Evolutionary conservation across 2,888 invertebrate genomes (phyloP).

Genomic region (Reticulitermes lucifugus): DNA sequence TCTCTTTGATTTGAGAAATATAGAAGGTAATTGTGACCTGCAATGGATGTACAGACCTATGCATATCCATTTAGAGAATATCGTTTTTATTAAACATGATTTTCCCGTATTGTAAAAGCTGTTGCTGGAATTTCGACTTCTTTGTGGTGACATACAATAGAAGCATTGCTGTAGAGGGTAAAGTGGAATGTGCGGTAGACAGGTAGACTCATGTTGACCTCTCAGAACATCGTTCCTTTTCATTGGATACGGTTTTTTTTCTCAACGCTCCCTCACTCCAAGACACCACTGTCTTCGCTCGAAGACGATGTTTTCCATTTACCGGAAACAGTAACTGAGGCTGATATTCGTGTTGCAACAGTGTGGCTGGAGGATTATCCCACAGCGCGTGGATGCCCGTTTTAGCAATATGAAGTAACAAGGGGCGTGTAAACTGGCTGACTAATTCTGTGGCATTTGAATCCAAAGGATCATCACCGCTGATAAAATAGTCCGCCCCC

Average conservation of each 20-base stretch:
- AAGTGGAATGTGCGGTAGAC: neutral
- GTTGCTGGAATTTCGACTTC: neutral
- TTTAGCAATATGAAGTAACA: neutral
- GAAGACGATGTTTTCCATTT: neutral
- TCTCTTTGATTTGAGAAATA: neutral
- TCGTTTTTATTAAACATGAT: neutral
- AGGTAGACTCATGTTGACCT: neutral
- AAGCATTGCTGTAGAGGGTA: neutral
- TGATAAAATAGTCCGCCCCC: no score
- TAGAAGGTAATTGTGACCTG: neutral
- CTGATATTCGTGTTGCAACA: neutral
- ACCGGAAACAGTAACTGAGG: neutral
- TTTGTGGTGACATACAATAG: neutral
- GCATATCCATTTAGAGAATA: constrained; percentile 4
- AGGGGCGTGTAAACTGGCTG: neutral
- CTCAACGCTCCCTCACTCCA: neutral
- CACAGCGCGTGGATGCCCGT: neutral
- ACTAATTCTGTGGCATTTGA: no score
- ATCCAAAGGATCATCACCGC: no score
- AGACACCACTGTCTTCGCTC: neutral
- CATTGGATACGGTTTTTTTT: neutral
- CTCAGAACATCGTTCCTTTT: neutral
- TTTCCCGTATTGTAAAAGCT: neutral
- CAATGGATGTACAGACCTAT: neutral
- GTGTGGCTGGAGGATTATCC: neutral